These are phyloP conservation scores for Palythoa caribaeorum DNA, from an alignment of 92 coral and sea anemone genomes.

Conservation along the genomic window DNA sequence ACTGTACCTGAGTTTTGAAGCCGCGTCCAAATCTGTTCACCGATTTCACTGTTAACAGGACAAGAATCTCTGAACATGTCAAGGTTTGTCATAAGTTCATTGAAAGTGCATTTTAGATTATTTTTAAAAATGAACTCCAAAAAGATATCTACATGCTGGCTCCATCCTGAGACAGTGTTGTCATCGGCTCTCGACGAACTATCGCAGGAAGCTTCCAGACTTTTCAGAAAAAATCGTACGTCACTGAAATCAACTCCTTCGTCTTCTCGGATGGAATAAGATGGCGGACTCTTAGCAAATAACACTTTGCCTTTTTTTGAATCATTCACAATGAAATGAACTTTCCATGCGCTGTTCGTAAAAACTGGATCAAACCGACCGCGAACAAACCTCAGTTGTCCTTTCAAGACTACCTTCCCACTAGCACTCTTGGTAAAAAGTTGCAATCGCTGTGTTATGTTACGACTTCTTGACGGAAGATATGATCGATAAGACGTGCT, in stretches of 20 bases:
- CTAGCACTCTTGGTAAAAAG: not conserved
- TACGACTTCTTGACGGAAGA: constrained; percentile 41
- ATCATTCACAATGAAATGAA: constrained; percentile 40
- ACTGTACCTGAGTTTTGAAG: constrained; percentile 30
- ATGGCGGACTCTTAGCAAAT: constrained; percentile 41
- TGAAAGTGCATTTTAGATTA: constrained; percentile 45
- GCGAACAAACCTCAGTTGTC: constrained; percentile 40
- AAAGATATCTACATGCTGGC: constrained; percentile 50
- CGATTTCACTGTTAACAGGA: constrained; percentile 51
- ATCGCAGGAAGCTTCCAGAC: constrained; percentile 24
- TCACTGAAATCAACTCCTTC: constrained; percentile 45
- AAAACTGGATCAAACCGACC: constrained; percentile 67
- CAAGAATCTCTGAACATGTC: constrained; percentile 41
- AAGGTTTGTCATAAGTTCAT: constrained; percentile 36
- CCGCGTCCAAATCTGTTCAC: constrained; percentile 45
- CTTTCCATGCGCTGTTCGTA: constrained; percentile 54
- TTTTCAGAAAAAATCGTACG: constrained; percentile 52
- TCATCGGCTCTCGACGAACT: not conserved
- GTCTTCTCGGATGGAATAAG: constrained; percentile 68
- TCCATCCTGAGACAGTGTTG: not conserved
- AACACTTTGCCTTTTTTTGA: constrained; percentile 15
- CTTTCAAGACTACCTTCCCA: not conserved
- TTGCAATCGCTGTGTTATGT: constrained; percentile 29
- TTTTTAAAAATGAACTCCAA: constrained; percentile 38
- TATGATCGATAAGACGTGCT: constrained; percentile 38